These are phyloP conservation scores for Periplaneta americana DNA, from an alignment of 1,140 invertebrate genomes.

Conservation along the genomic window DNA sequence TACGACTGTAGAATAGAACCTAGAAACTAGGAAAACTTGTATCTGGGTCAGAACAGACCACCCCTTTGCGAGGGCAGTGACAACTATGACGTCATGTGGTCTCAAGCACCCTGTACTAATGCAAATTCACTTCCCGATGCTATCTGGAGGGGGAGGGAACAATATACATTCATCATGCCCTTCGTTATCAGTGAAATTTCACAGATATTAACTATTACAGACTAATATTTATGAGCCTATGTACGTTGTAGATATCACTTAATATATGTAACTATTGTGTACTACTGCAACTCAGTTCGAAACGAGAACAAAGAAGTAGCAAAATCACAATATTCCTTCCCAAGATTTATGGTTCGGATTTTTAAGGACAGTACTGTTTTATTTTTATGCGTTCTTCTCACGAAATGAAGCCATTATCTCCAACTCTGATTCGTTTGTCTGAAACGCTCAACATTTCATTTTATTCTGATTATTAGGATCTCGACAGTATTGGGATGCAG, in stretches of 20 bases:
- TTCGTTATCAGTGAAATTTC: background rate
- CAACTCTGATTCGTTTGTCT: too few relatives aligned
- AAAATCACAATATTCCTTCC: background rate
- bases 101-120: background rate
- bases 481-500: too few relatives aligned
- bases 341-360: background rate
- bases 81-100: background rate
- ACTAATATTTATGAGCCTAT: background rate
- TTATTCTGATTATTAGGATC: too few relatives aligned
- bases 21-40: too few relatives aligned
- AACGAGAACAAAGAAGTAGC: background rate
- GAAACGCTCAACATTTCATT: too few relatives aligned
- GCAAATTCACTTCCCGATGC: background rate
- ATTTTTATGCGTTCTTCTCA: too few relatives aligned
- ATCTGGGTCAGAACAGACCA: background rate
- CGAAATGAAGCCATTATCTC: too few relatives aligned
- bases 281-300: background rate
- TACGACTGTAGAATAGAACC: too few relatives aligned
- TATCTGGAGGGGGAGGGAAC: background rate
- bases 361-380: too few relatives aligned
- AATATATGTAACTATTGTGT: background rate
- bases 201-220: background rate
- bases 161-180: background rate
- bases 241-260: background rate
- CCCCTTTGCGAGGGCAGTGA: background rate